Evolutionary conservation across 2,888 invertebrate species (phyloP), one percentile per base, ranked within the genome.

Genomic region (Smittia aterrima): DNA sequence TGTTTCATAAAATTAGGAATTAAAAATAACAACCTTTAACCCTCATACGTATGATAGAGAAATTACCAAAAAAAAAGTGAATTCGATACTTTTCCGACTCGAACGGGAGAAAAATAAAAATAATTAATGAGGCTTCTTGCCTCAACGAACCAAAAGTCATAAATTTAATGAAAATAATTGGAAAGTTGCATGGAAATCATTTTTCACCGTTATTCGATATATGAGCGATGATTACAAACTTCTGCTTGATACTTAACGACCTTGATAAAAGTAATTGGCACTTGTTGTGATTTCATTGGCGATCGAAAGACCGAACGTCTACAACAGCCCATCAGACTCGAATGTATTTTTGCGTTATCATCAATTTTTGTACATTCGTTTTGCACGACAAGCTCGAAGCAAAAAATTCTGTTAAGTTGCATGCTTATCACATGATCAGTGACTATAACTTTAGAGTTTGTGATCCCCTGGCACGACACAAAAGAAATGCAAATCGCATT

Each of bases 21-120:
- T 58, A 13, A 67, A 67, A 67, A 67, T 67, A 67, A 54, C 54
- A 70, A 70, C 54, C 70, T 70, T 54, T 41, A 70, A 70, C 70
- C 70, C 70, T 27, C 41, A 27, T 27, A 53, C 70, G n/a, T n/a
- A n/a, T n/a, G 41, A 70, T 70, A 18, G 58, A 58, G 16, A 47
- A 47, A 47, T n/a, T 11, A n/a, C 16, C 47, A 11, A 47, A 47
- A 47, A 38, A n/a, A 47, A 47, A 47, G 41, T 16, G 9, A 70
- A 70, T 54, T 54, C 53, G 70, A 70, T 70, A 70, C 70, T 70
- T 70, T 70, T 70, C 24, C 20, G 9, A n/a, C 16, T 16, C n/a
- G 53, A 13, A 41, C 47, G 32, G 38, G 20, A 6, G 13, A 24
- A 16, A 25, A 25, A 25, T 3, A 22, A 25, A 66, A 66, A 41